phyloP scores from a whole-genome alignment of 1,140 invertebrate genomes.

The Proctacanthus coquilletti region DNA sequence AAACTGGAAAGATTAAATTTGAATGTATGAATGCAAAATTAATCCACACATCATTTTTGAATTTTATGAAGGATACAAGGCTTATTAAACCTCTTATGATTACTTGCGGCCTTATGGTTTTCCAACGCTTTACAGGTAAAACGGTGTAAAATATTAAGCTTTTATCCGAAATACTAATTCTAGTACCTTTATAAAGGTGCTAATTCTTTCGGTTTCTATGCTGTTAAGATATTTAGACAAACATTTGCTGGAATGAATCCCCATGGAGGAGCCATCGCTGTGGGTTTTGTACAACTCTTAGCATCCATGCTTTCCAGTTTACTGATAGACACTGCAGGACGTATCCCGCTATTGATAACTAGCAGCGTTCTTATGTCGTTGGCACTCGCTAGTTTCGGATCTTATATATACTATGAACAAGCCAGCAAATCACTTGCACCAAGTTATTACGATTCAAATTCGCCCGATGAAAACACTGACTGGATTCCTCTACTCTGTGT shows the following conservation, averaged over 20 bases:
- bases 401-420: conserved; percentile 61
- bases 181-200: conserved; percentile 42
- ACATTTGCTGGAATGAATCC: conserved; percentile 69
- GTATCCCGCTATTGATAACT: conserved; percentile 60
- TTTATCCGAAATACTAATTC: background rate
- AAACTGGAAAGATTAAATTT: no score
- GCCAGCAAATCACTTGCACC: conserved; percentile 33
- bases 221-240: conserved; percentile 65
- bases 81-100: conserved; percentile 52
- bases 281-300: conserved; percentile 63
- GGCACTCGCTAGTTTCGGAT: conserved; percentile 64
- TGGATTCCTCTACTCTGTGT: conserved; percentile 74
- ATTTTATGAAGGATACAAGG: conserved; percentile 23
- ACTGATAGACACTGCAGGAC: conserved; percentile 66
- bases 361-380: conserved; percentile 71
- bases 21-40: no score
- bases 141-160: background rate
- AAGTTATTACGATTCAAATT: conserved; percentile 33
- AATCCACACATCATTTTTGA: no score
- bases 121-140: conserved; percentile 47
- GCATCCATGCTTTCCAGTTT: conserved; percentile 64
- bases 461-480: conserved; percentile 41
- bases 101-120: conserved; percentile 74
- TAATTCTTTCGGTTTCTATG: conserved; percentile 73
- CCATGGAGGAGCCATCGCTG: conserved; percentile 68